Evolutionary conservation across 2,888 invertebrate genomes (phyloP).

Genomic region (Lithophane socia): DNA sequence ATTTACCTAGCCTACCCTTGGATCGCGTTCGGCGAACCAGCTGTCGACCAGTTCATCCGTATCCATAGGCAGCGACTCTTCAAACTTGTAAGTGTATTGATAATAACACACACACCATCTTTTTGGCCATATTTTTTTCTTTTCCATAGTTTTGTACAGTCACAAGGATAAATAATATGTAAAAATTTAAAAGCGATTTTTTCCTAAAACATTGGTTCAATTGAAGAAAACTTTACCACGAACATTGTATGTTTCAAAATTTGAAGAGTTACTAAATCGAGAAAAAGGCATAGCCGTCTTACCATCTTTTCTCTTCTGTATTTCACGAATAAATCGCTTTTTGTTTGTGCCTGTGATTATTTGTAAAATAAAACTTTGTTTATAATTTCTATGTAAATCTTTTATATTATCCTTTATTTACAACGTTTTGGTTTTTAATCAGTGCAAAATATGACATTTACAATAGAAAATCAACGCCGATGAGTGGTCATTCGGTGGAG

Average conservation of each 20-base stretch:
- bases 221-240: too few species aligned
- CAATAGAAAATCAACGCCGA: constrained; percentile 85
- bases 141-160: background rate
- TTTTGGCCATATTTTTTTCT: background rate
- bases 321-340: too few species aligned
- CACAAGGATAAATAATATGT: too few species aligned
- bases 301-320: too few species aligned
- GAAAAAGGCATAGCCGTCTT: too few species aligned
- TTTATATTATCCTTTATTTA: background rate
- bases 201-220: too few species aligned
- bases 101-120: too few species aligned
- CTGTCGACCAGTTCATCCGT: constrained; percentile 87
- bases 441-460: constrained; percentile 9
- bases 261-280: too few species aligned
- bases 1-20: constrained; percentile 72
- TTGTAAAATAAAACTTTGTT: background rate
- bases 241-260: too few species aligned
- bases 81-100: constrained; percentile 81
- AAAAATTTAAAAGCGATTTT: background rate
- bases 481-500: constrained; percentile 88
- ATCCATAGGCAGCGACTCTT: constrained; percentile 87
- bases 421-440: background rate
- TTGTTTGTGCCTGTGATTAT: background rate
- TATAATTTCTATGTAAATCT: background rate
- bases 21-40: constrained; percentile 84